phyloP scores from a whole-genome alignment of 2,888 invertebrate species.

The Brachypalpus laphriformis region DNA sequence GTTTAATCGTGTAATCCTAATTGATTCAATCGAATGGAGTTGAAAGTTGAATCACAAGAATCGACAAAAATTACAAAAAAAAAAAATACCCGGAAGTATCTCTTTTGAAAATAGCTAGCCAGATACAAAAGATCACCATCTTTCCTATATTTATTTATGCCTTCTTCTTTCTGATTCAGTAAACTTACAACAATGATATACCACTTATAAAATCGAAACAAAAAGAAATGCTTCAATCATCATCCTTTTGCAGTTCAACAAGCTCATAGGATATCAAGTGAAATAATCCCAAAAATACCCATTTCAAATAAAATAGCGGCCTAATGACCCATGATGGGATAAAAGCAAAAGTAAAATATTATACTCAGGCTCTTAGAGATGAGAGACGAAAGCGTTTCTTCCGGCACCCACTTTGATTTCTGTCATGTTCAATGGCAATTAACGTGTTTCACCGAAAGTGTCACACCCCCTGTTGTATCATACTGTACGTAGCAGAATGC shows the following conservation, averaged over 20 bases:
- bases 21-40: slow-evolving; percentile 53
- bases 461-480: slow-evolving; percentile 24
- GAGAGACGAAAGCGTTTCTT: slow-evolving; percentile 57
- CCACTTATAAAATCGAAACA: slow-evolving; percentile 45
- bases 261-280: slow-evolving; percentile 45
- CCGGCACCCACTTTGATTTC: slow-evolving; percentile 68
- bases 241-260: slow-evolving; percentile 40
- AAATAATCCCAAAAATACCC: slow-evolving; percentile 67
- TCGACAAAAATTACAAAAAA: background rate
- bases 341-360: slow-evolving; percentile 61
- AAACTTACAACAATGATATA: slow-evolving; percentile 54
- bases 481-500: background rate
- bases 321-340: slow-evolving; percentile 72
- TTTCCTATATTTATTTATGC: slow-evolving; percentile 47
- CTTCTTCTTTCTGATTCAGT: slow-evolving; percentile 60
- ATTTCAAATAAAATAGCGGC: slow-evolving; percentile 66
- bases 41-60: slow-evolving; percentile 36
- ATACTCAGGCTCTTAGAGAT: slow-evolving; percentile 46
- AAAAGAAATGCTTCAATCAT: slow-evolving; percentile 58
- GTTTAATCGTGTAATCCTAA: slow-evolving; percentile 47
- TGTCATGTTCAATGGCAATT: slow-evolving; percentile 70
- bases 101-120: slow-evolving; percentile 16
- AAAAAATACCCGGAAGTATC: slow-evolving; percentile 29
- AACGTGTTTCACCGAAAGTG: slow-evolving; percentile 68
- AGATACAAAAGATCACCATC: slow-evolving; percentile 25